phyloP scores from a whole-genome alignment of 1,140 invertebrate genomes.

The Maconellicoccus hirsutus region DNA sequence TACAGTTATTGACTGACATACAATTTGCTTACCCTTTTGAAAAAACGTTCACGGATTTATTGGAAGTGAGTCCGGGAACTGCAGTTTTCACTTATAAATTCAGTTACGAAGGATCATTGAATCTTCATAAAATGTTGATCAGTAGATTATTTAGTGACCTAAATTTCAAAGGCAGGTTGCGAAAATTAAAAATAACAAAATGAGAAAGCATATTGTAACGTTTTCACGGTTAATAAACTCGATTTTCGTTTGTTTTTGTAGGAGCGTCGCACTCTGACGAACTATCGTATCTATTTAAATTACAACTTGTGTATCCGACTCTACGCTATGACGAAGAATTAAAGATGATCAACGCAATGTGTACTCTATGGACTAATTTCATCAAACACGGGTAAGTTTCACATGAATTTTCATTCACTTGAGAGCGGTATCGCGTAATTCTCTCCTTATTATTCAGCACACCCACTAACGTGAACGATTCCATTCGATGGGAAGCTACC shows the following conservation, averaged over 20 bases:
- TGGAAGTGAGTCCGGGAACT: neutral
- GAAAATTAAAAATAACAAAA: too few species aligned
- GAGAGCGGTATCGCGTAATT: too few species aligned
- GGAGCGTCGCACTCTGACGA: neutral
- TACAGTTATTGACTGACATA: too few species aligned
- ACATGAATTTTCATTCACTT: neutral
- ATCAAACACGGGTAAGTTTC: slow-evolving; percentile 24
- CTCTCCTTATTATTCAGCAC: neutral
- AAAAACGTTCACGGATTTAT: neutral
- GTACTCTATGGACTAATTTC: slow-evolving; percentile 24
- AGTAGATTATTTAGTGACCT: neutral
- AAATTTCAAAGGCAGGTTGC: too few species aligned
- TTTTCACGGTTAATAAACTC: neutral
- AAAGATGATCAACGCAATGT: slow-evolving; percentile 2
- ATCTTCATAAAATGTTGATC: neutral
- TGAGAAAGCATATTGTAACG: too few species aligned
- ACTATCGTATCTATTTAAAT: neutral
- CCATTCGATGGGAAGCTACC: neutral
- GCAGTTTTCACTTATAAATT: neutral
- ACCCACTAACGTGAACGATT: neutral
- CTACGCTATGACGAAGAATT: neutral
- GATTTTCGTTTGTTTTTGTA: neutral
- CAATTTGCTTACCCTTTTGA: too few species aligned
- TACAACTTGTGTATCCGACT: neutral
- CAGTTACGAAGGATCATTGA: neutral